A percentile compares a stretch with the other conserved stretches of the same genome.
Conservation (phyloP, 1,140 invertebrate genomes). For the Eciton burchellii region DNA sequence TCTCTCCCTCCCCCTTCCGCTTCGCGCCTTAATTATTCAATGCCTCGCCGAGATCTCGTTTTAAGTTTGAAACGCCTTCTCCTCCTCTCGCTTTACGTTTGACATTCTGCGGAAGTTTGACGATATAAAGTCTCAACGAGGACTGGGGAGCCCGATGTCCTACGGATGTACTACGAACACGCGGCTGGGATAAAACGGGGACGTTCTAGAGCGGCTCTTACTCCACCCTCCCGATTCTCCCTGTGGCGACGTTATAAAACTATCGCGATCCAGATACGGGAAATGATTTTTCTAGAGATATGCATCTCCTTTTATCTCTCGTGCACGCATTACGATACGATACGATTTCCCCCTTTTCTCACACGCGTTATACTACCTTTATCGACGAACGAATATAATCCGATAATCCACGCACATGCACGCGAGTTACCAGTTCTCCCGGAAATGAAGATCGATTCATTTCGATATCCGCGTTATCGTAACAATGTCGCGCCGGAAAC, state of each 20-base stretch:
- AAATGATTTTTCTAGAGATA: too few relatives aligned
- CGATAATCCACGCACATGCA: background rate
- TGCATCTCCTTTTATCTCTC: background rate
- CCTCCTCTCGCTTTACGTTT: background rate
- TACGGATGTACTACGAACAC: background rate
- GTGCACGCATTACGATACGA: background rate
- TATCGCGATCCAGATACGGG: too few relatives aligned
- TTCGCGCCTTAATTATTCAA: constrained; percentile 46
- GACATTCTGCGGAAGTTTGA: constrained; percentile 30
- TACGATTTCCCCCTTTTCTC: background rate
- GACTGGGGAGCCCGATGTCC: background rate
- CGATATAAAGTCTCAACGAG: constrained; percentile 22
- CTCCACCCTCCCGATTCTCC: background rate
- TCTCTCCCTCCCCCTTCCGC: too few relatives aligned
- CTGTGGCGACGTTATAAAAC: too few relatives aligned
- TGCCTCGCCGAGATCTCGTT: constrained; percentile 25
- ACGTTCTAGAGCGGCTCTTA: constrained; percentile 13
- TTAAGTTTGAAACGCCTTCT: constrained; percentile 36
- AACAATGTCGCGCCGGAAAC: constrained; percentile 40
- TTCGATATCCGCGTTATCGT: background rate
- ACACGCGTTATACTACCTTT: background rate
- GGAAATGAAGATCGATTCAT: constrained; percentile 10
- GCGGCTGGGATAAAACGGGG: constrained; percentile 18
- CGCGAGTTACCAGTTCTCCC: background rate
- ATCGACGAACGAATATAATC: background rate